Base-by-base conservation (phyloP, 2,888 invertebrate genomes). In the Spodoptera picta region DNA sequence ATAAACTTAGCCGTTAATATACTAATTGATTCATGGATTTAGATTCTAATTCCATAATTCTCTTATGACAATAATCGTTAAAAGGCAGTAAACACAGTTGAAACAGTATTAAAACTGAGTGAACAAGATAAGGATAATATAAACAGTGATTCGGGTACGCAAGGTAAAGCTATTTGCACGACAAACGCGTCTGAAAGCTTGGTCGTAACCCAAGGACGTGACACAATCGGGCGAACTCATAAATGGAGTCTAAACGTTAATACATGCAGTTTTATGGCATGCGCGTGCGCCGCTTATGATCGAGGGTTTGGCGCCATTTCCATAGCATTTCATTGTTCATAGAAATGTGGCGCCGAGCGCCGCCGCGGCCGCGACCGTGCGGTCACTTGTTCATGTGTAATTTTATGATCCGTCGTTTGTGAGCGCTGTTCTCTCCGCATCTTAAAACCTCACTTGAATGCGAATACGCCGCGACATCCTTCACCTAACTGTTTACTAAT, bases 241-340 rank as follows among this genome's bases (percentile, higher is more conserved):
- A 87, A 88, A 85, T 73, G 74, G 75, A 79, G 77, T 73, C 76
- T 79, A 73, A 82, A 80, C 81, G 81, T 77, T 82, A 82, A 86
- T 84, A 79, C 75, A 81, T 81, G 82, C 80, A 82, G 82, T 83
- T 89, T 90, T 90, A 90, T 86, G 83, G 83, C 72, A 63, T 56
- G 84, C 86, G 87, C 88, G 87, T 90, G 90, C 88, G 85, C 84
- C 72, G 87, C 87, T 88, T 92, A 90, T 91, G 90, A 91, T 90
- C 84, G 78, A 83, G 83, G 83, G 86, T 83, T 90, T 87, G 92
- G 92, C 93, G 93, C 91, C 92, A 89, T 89, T 90, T 89, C 84
- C 90, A 89, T 87, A 83, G 86, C 83, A 87, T 90, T 92, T 92
- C 90, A 93, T 93, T 94, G 93, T 94, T 92, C 91, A 92, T 88